A percentile compares a stretch with the other conserved stretches of the same genome.
phyloP scores from a whole-genome alignment of 2,797 vertebrate species.

The Florisuga fusca region DNA sequence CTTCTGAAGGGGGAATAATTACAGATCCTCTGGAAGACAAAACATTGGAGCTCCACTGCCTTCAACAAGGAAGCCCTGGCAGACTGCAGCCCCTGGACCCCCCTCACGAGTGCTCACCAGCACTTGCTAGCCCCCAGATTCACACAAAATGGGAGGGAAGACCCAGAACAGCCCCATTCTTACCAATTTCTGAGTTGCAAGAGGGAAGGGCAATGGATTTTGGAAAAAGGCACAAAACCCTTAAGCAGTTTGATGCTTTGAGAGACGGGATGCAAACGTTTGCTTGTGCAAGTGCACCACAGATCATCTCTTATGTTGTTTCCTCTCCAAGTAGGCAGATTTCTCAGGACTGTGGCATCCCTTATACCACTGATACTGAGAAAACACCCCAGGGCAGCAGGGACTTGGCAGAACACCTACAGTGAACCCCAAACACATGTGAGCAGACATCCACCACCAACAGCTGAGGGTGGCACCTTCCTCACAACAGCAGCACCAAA shows the following conservation, averaged over 20 bases:
- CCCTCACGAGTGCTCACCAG: background rate
- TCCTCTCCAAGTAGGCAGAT: background rate
- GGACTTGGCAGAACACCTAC: background rate
- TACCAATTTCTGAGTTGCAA: background rate
- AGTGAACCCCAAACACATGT: accelerated
- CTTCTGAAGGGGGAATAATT: conserved; percentile 26
- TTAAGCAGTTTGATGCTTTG: background rate
- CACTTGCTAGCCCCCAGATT: background rate
- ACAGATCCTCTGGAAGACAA: background rate
- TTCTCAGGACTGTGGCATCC: background rate
- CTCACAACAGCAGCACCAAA: background rate
- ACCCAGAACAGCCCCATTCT: background rate
- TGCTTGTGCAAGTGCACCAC: background rate
- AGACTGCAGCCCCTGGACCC: background rate
- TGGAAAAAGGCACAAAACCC: background rate
- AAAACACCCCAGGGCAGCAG: background rate
- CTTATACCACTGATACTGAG: background rate
- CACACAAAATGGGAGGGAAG: background rate
- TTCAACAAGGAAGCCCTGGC: background rate
- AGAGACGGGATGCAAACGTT: background rate
- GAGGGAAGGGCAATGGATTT: background rate
- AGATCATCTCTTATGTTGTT: background rate
- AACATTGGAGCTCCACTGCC: accelerated
- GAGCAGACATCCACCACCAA: background rate
- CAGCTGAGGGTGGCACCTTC: background rate